Base-by-base conservation (phyloP, 2,113 vertebrate species). In the Zootoca vivipara region DNA sequence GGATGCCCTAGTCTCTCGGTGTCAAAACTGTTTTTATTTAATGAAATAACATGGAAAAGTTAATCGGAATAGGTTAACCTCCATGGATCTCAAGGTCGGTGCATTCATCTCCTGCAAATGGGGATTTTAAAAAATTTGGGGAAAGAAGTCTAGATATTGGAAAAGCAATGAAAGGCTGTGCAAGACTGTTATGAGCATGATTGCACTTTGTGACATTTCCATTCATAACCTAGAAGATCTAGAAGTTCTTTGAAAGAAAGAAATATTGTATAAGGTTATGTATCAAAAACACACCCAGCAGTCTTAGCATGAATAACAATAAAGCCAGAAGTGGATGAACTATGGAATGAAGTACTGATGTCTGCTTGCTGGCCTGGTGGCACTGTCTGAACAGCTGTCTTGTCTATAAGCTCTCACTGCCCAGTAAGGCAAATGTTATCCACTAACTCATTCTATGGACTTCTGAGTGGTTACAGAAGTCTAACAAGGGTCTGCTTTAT, bases 11-110 rank as follows among this genome's bases (percentile, higher is more conserved):
- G 97, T 97, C 97, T 96, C 95, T 97, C 98, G 98, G 98, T 98
- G 98, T 98, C 98, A 98, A 98, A 98, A 97, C 97, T 97, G 96
- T 96, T 98, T 97, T 97, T 96, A 97, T 97, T 98, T 97, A 98
- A 98, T 98, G 97, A 97, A 96, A 97, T 98, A 98, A 98, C 97
- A 97, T 96, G 96, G 95, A 96, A 96, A 97, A 97, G 97, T 97
- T 97, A 97, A 97, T 97, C 94, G 95, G 97, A 97, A 95, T 90
- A 96, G 95, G 95, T 96, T 96, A 97, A 96, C 95, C 96, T 96
- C 93, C 90, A 92, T 89, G 94, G 94, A 96, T 93, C 94, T 94
- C 93, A 96, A 97, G 97, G 96, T 97, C 96, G 93, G 91, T 18
- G 92, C 94, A 93, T 93, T 95, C 92, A 95, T 94, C 83, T 92